Evolutionary conservation across 2,888 invertebrate species (phyloP), one percentile per base, ranked within the genome.

Genomic region (Cerastis rubricosa): DNA sequence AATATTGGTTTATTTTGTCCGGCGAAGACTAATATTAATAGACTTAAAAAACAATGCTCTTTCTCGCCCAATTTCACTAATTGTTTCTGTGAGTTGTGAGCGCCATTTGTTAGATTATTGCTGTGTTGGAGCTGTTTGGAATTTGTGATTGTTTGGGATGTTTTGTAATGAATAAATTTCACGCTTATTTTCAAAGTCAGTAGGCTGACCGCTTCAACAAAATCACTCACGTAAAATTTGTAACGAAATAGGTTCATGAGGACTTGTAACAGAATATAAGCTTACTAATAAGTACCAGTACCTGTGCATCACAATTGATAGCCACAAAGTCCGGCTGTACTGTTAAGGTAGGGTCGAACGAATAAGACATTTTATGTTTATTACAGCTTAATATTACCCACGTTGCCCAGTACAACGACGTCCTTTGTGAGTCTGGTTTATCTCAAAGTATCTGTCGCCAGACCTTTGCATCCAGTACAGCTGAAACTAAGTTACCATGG

Each of bases 1-100:
- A 93, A 93, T 94, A 94, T 95, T 93, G 93, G 94, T 91, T 92
- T 92, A 92, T 92, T 93, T 92, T 89, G 89, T 86, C 90, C 89
- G 71, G 84, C 85, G 82, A 81, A 80, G 89, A 91, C 89, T 89
- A 85, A 88, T 92, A 92, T 92, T 92, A 94, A 94, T 92, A 91
- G 91, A 86, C 88, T 90, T 89, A 85, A 90, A 84, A 91, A 92
- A 91, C 85, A 91, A 89, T 90, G 88, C 87, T 90, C 87, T 88
- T 91, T 90, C 86, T 77, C 85, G 85, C 84, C 87, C 88, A 89
- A 88, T 89, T 89, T 86, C 86, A 83, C 88, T 88, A 88, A 88
- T 88, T 88, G 81, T 70, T 89, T 85, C 72, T 61, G 72, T 85
- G 85, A 85, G 83, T 85, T 83, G 81, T 84, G 80, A 86, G 59